Base-by-base conservation (phyloP, 2,797 vertebrate genomes). In the Danio jaintianensis region DNA sequence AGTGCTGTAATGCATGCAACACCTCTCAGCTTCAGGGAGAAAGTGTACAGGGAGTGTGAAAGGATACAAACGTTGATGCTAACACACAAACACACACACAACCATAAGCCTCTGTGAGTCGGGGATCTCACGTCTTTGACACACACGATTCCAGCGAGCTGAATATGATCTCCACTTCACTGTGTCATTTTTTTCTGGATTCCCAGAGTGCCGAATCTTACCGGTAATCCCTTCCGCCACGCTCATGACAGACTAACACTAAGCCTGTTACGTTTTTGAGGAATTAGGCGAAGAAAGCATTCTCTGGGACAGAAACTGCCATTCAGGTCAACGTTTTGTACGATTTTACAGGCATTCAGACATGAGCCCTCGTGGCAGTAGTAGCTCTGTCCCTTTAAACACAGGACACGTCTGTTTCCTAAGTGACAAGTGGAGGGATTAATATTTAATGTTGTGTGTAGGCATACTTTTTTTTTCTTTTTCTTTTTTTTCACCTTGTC, bases 231-330 rank as follows among this genome's bases (percentile, higher is more conserved):
- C 82, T 90, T 86, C 36, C 15, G 86, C 84, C 87, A 86, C 85
- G 86, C 89, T 87, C 88, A 85, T 83, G 82, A 89, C 90, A 80
- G 85, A 84, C 87, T 88, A 80, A 85, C 89, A 81, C 88, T 91
- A 91, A 93, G 90, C 90, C 90, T 91, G 87, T 90, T 92, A 90
- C 82, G 88, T 88, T 88, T 84, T 89, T 86, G 84, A 83, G 77
- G 83, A 82, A 73, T 81, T 89, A 86, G 81, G 87, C 81, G 74
- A 85, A 84, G 42, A 58, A 29, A 7, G 38, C 62, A 53, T 47
- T 40, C 59, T 69, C 77, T 56, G 86, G 85, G 83, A 85, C 78
- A 78, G 55, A 75, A 85, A 88, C 86, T 77, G 71, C 56, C 72
- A 85, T 89, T 85, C 87, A 89, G 88, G 85, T 89, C 87, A 86